Percentiles rank a stretch among this genome's conserved stretches.
phyloP scores from a whole-genome alignment of 2,113 vertebrate genomes.

The Carollia perspicillata region DNA sequence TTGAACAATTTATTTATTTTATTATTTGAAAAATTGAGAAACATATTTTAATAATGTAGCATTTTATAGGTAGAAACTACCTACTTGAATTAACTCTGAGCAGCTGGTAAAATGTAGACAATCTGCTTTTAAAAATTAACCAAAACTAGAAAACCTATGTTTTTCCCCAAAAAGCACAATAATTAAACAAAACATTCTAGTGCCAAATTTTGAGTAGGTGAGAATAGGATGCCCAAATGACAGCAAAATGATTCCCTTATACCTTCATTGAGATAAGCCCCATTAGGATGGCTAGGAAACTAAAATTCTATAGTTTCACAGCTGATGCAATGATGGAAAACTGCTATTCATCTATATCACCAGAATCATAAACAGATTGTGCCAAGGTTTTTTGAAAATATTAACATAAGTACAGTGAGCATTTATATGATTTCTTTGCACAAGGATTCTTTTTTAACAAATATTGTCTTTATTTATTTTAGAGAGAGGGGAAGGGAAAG shows the following conservation, averaged over 20 bases:
- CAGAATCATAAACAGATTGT: slow-evolving; percentile 36
- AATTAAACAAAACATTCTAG: slow-evolving; percentile 41
- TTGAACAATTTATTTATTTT: neutral
- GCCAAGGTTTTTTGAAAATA: slow-evolving; percentile 21
- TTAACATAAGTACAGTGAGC: slow-evolving; percentile 22
- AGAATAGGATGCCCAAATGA: slow-evolving; percentile 51
- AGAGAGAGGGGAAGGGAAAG: no score
- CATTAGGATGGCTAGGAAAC: neutral
- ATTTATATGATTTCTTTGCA: slow-evolving; percentile 42
- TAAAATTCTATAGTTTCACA: slow-evolving; percentile 47
- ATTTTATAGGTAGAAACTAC: neutral
- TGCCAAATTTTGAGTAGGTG: slow-evolving; percentile 44
- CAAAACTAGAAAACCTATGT: slow-evolving; percentile 39
- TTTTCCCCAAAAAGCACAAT: slow-evolving; percentile 26
- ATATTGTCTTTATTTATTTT: no score
- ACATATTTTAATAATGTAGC: neutral
- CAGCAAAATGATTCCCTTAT: slow-evolving; percentile 51
- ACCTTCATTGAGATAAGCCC: slow-evolving; percentile 47
- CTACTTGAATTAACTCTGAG: neutral
- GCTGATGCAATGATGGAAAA: slow-evolving; percentile 48
- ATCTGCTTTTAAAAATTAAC: neutral
- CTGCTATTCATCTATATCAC: slow-evolving; percentile 19
- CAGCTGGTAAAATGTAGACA: slow-evolving; percentile 28
- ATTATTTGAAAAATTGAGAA: neutral
- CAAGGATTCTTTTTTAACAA: no score